A percentile compares a stretch with the other conserved stretches of the same genome.
Evolutionary conservation across 2,888 invertebrate species (phyloP).

Genomic region (Anarsia innoxiella): DNA sequence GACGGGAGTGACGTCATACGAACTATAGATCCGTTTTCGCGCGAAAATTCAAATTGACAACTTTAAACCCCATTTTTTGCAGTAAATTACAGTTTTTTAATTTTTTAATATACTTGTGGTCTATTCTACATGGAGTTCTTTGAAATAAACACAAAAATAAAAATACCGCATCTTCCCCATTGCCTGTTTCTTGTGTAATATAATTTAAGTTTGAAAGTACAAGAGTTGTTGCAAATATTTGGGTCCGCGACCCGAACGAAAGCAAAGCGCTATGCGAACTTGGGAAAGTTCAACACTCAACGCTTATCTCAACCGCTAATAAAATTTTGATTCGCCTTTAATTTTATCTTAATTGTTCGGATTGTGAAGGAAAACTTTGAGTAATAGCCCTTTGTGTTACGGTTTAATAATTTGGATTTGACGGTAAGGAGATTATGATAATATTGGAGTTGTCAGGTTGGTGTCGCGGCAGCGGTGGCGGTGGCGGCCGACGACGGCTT

Average conservation of each 20-base stretch:
- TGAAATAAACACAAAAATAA: too few species aligned
- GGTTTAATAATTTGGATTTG: background rate
- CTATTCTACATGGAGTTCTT: too few species aligned
- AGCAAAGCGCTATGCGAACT: slow-evolving; percentile 37
- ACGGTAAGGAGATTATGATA: background rate
- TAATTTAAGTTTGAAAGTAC: slow-evolving; percentile 11
- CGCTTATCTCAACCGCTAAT: slow-evolving; percentile 68
- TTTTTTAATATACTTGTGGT: too few species aligned
- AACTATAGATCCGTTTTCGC: too few species aligned
- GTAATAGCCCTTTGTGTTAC: slow-evolving; percentile 47
- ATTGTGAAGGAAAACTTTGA: slow-evolving; percentile 58
- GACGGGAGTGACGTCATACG: too few species aligned
- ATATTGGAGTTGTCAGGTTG: background rate
- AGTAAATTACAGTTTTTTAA: too few species aligned
- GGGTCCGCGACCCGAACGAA: slow-evolving; percentile 28
- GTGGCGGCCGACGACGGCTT: slow-evolving; percentile 7
- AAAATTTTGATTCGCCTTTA: slow-evolving; percentile 69
- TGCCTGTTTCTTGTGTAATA: too few species aligned
- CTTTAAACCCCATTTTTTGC: too few species aligned
- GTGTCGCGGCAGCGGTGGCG: background rate
- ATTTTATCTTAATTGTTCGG: slow-evolving; percentile 67
- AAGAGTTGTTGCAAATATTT: slow-evolving; percentile 37
- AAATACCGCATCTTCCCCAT: too few species aligned
- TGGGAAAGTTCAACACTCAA: slow-evolving; percentile 61
- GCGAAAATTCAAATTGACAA: too few species aligned